Evolutionary conservation across 2,113 vertebrate genomes (phyloP), one percentile per base, ranked within the genome.

Genomic region (Apeltes quadracus): DNA sequence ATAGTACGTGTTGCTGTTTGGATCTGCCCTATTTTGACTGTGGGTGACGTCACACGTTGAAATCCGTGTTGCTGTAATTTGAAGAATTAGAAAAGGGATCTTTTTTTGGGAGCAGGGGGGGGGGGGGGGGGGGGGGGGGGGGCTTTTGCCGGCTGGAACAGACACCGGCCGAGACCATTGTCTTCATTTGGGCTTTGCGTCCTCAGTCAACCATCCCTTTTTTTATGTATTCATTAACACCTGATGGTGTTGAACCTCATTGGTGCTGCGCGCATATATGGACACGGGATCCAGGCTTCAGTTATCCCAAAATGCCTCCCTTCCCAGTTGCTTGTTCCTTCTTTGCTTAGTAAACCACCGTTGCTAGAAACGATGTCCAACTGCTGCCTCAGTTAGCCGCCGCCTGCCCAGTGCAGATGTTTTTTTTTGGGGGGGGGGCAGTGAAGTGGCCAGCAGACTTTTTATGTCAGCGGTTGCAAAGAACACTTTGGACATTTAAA

Each of bases 1-100:
- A 89, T 89, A 85, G 87, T 71, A 65, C 82, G 77, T 77, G 86
- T 91, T 88, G 81, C 84, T 81, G 84, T 91, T 93, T 90, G 78
- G 76, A 81, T 79, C 79, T 58, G 68, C 76, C 62, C 81, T 85
- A 72, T 90, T 92, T 89, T 91, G 90, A 85, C 84, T 48, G 51
- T 77, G 23, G 50, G 64, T 90, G 86, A 91, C 87, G 89, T 90
- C 86, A 87, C 78, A 22, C 74, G 58, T 58, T 78, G 77, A 86
- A 84, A 78, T 78, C 85, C 76, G 69, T 70, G 75, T 76, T 80
- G 56, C 71, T 77, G 69, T 77, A 76, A 84, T 78, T 64, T 68
- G 13, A 11, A 63, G 61, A 75, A 80, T 89, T 79, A 88, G 76
- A 38, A 25, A 61, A 54, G 48, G 61, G 61, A 59, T 71, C 56